Evolutionary conservation across 1,140 invertebrate species (phyloP).

Genomic region (Aphidius ervi): DNA sequence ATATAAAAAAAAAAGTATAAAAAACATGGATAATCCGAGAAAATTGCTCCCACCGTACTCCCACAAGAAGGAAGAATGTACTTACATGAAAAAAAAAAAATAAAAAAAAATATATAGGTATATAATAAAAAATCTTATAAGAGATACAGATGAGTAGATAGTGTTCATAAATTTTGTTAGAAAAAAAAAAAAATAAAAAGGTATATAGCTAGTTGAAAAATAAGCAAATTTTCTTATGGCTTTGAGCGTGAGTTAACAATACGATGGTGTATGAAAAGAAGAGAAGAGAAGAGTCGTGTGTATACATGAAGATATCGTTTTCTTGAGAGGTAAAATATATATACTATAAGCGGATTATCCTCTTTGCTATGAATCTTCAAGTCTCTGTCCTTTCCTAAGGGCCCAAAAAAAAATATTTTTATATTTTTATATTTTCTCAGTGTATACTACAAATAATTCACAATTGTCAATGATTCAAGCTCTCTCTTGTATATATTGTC

Average conservation of each 20-base stretch:
- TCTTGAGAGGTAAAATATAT: conserved; percentile 3
- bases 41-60: conserved; percentile 17
- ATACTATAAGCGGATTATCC: conserved; percentile 13
- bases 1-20: too few species aligned
- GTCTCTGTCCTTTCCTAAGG: conserved; percentile 17
- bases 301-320: conserved; percentile 18
- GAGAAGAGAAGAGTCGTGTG: conserved; percentile 22
- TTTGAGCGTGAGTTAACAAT: conserved; percentile 31
- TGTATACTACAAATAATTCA: neutral
- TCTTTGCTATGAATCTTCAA: neutral
- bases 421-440: neutral
- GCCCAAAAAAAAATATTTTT: conserved; percentile 8
- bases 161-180: conserved; percentile 24
- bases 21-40: conserved; percentile 2
- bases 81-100: too few species aligned
- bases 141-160: conserved; percentile 25
- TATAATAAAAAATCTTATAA: neutral
- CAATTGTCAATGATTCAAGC: too few species aligned
- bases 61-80: too few species aligned
- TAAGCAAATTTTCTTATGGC: conserved; percentile 18
- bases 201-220: conserved; percentile 20
- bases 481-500: conserved; percentile 17
- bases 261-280: conserved; percentile 24
- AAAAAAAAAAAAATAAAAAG: conserved; percentile 10
- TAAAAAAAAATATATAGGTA: neutral